A percentile compares a stretch with the other conserved stretches of the same genome.
These are phyloP conservation scores for Perizoma affinitatum DNA, from an alignment of 2,888 invertebrate genomes.

Conservation along the genomic window DNA sequence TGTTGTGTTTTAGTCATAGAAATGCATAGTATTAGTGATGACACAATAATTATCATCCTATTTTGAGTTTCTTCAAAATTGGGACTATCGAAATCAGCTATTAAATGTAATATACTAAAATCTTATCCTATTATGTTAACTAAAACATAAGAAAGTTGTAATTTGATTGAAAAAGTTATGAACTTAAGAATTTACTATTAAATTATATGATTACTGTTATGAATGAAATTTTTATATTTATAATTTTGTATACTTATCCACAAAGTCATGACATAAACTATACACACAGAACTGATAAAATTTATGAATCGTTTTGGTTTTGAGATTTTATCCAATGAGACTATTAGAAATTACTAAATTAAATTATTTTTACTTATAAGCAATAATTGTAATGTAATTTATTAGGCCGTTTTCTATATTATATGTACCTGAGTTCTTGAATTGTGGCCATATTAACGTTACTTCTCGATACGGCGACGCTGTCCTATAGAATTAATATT, in stretches of 20 bases:
- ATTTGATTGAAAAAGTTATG: slow-evolving; percentile 17
- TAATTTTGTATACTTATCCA: slow-evolving; percentile 64
- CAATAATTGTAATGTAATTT: slow-evolving; percentile 65
- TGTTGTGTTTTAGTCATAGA: slow-evolving; percentile 44
- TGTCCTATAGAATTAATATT: slow-evolving; percentile 62
- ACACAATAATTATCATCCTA: slow-evolving; percentile 48
- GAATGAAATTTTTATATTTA: slow-evolving; percentile 52
- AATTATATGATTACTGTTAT: slow-evolving; percentile 59
- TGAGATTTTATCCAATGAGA: slow-evolving; percentile 73
- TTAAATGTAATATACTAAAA: background rate
- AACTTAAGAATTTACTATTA: slow-evolving; percentile 45
- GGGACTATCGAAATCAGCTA: slow-evolving; percentile 19
- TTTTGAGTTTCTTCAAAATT: slow-evolving; percentile 32
- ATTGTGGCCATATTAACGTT: slow-evolving; percentile 81
- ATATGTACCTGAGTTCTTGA: slow-evolving; percentile 82
- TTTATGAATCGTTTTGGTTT: slow-evolving; percentile 63
- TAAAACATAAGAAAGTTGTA: slow-evolving; percentile 6
- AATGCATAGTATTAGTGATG: slow-evolving; percentile 50
- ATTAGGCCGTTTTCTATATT: slow-evolving; percentile 70
- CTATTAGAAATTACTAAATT: slow-evolving; percentile 74
- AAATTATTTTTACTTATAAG: slow-evolving; percentile 76
- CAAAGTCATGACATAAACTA: slow-evolving; percentile 59
- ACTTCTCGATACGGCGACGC: slow-evolving; percentile 56
- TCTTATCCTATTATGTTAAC: slow-evolving; percentile 2
- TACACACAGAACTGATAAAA: slow-evolving; percentile 65